These are phyloP conservation scores for Herpetotheres cachinnans DNA, from an alignment of 2,113 vertebrate genomes.

Conservation along the genomic window DNA sequence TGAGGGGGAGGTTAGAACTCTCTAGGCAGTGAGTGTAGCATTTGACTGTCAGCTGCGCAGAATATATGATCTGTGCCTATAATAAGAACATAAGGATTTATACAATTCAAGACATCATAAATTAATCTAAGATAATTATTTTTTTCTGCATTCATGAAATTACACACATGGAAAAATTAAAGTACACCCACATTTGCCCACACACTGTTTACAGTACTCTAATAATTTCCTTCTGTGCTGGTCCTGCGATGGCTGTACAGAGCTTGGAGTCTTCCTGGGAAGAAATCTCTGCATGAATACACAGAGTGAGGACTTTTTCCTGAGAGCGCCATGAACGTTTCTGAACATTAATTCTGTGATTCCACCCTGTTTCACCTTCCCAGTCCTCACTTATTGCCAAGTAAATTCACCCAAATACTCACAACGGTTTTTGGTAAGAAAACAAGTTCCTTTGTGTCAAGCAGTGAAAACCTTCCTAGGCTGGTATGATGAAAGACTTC, in stretches of 20 bases:
- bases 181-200: not conserved
- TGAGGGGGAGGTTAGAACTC: constrained; percentile 30
- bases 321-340: not conserved
- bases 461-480: not conserved
- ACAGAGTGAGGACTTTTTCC: not conserved
- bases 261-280: not conserved
- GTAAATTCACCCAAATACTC: not conserved
- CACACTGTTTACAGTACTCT: not conserved
- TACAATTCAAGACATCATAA: not conserved
- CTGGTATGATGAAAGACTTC: not conserved
- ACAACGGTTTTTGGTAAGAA: not conserved
- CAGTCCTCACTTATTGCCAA: not conserved
- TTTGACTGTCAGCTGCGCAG: constrained; percentile 48
- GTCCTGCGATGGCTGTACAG: not conserved
- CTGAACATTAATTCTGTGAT: not conserved
- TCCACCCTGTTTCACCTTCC: not conserved
- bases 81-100: constrained; percentile 22
- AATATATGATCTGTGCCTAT: constrained; percentile 36
- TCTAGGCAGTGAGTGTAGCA: constrained; percentile 34
- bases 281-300: not conserved
- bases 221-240: not conserved
- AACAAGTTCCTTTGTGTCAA: not conserved
- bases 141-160: not conserved
- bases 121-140: constrained; percentile 23
- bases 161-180: not conserved